A percentile compares a stretch with the other conserved stretches of the same genome.
These are phyloP conservation scores for Andrena camellia DNA, from an alignment of 2,888 invertebrate genomes.

Conservation along the genomic window DNA sequence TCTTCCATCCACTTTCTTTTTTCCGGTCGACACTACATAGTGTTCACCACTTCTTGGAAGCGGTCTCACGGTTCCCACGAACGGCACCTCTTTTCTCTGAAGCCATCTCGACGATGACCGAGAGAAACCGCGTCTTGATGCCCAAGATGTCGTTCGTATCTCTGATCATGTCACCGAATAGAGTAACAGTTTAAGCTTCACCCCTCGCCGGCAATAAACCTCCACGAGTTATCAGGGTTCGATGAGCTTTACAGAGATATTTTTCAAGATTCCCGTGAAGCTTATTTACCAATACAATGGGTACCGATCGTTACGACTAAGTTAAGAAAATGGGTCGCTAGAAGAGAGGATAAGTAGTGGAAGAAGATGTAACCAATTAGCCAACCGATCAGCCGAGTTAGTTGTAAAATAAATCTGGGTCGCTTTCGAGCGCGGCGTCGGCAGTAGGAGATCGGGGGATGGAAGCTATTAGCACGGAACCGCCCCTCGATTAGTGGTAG, in stretches of 20 bases:
- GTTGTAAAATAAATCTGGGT: slow-evolving; percentile 78
- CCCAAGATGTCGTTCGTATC: slow-evolving; percentile 16
- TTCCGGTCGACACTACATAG: slow-evolving; percentile 67
- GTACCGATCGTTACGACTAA: no score
- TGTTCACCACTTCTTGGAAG: slow-evolving; percentile 77
- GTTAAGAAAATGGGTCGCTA: no score
- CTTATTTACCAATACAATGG: neutral
- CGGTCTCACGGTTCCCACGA: slow-evolving; percentile 81
- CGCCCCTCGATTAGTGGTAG: slow-evolving; percentile 77
- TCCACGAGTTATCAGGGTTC: neutral
- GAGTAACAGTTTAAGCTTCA: neutral
- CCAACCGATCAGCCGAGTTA: slow-evolving; percentile 69
- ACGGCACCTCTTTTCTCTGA: slow-evolving; percentile 81
- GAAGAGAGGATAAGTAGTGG: neutral
- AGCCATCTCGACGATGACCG: slow-evolving; percentile 65
- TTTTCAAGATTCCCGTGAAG: neutral
- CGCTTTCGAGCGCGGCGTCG: slow-evolving; percentile 46
- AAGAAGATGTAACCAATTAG: slow-evolving; percentile 5
- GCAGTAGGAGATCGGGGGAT: slow-evolving; percentile 60
- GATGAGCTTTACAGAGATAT: neutral
- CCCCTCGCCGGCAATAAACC: slow-evolving; percentile 3
- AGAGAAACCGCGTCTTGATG: slow-evolving; percentile 62
- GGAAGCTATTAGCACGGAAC: slow-evolving; percentile 75
- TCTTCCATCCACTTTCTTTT: slow-evolving; percentile 61
- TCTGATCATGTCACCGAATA: slow-evolving; percentile 15